Conservation (phyloP, 2,113 vertebrate species). For the Pteronura brasiliensis region DNA sequence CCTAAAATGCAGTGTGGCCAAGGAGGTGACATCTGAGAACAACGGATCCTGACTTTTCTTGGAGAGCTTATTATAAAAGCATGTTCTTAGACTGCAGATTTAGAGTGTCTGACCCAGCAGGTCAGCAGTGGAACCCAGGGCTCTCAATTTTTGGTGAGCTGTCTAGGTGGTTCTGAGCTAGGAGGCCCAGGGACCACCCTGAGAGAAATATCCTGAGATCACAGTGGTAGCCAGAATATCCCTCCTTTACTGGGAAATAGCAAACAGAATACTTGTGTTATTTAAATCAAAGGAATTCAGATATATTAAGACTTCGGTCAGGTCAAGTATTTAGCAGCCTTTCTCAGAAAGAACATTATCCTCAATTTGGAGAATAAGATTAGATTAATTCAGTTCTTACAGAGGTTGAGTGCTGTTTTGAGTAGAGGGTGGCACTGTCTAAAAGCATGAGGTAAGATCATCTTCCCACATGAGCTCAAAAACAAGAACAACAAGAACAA, state of each 20-base stretch:
- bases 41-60: background rate
- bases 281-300: slow-evolving; percentile 46
- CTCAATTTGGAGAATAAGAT: slow-evolving; percentile 44
- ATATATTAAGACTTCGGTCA: slow-evolving; percentile 48
- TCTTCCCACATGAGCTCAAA: slow-evolving; percentile 42
- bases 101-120: background rate
- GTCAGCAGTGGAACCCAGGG: background rate
- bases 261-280: background rate
- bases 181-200: background rate
- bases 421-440: background rate
- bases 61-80: slow-evolving; percentile 28
- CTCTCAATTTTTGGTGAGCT: background rate
- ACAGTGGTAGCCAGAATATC: background rate
- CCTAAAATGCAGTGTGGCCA: background rate
- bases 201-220: background rate
- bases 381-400: slow-evolving; percentile 49
- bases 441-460: slow-evolving; percentile 42
- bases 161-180: background rate
- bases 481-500: slow-evolving; percentile 30
- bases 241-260: background rate
- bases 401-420: slow-evolving; percentile 15
- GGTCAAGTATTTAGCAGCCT: slow-evolving; percentile 47
- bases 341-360: slow-evolving; percentile 59
- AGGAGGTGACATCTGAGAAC: background rate
- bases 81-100: background rate